Percentiles rank a stretch among this genome's conserved stretches.
These are phyloP conservation scores for Dryobota labecula DNA, from an alignment of 2,888 invertebrate genomes.

Conservation along the genomic window DNA sequence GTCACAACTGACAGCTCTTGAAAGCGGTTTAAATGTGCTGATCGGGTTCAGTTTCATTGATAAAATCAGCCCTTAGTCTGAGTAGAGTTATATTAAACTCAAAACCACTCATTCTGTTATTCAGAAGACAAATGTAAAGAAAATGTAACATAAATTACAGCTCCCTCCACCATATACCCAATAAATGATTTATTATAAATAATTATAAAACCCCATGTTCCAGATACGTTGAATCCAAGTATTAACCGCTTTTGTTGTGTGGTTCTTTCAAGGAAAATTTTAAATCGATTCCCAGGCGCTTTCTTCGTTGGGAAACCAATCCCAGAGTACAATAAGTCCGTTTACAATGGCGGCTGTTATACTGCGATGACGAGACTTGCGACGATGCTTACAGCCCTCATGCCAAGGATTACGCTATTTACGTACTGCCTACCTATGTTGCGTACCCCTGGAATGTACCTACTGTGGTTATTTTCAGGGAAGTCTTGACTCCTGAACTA, in stretches of 20 bases:
- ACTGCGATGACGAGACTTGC: slow-evolving; percentile 82
- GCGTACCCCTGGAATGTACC: slow-evolving; percentile 8
- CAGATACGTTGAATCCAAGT: slow-evolving; percentile 79
- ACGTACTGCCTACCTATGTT: slow-evolving; percentile 66
- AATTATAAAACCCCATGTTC: slow-evolving; percentile 76
- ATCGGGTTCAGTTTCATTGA: too few species aligned
- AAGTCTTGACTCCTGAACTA: slow-evolving; percentile 11
- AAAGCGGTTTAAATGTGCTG: too few species aligned
- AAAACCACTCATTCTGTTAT: slow-evolving; percentile 1
- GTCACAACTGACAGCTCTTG: too few species aligned
- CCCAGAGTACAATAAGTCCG: slow-evolving; percentile 85
- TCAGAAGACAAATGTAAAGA: neutral
- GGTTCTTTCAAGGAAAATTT: slow-evolving; percentile 85
- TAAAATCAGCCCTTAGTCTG: too few species aligned
- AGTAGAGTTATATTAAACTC: neutral
- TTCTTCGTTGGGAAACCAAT: slow-evolving; percentile 86
- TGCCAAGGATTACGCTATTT: slow-evolving; percentile 84
- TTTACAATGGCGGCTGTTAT: slow-evolving; percentile 84
- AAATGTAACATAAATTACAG: slow-evolving; percentile 8
- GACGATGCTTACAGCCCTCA: slow-evolving; percentile 79
- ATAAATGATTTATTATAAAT: slow-evolving; percentile 44
- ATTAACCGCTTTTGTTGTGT: slow-evolving; percentile 85
- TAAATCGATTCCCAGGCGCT: slow-evolving; percentile 88
- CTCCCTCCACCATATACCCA: neutral
- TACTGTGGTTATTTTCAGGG: slow-evolving; percentile 11